Evolutionary conservation across 1,140 invertebrate species (phyloP).

Genomic region (Oedothorax gibbosus): DNA sequence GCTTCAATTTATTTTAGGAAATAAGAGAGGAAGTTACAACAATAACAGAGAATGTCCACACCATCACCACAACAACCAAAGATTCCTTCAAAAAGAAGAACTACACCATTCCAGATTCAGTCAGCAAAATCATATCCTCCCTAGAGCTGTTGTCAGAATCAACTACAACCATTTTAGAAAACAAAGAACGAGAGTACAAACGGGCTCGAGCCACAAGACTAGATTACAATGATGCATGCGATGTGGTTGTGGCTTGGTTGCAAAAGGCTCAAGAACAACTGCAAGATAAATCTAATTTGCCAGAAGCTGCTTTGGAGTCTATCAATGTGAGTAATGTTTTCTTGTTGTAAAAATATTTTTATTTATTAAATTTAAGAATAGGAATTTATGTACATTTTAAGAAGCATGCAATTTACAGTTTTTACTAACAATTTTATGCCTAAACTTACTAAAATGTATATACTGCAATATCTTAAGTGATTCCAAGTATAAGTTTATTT

Average conservation of each 20-base stretch:
- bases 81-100: constrained; percentile 78
- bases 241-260: constrained; percentile 85
- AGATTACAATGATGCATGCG: constrained; percentile 83
- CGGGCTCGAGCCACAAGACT: constrained; percentile 82
- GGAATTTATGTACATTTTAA: no score
- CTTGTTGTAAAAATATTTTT: neutral
- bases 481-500: no score
- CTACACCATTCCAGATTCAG: constrained; percentile 79
- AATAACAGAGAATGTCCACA: constrained; percentile 60
- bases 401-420: no score
- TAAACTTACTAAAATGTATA: no score
- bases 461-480: no score
- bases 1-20: constrained; percentile 52
- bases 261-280: constrained; percentile 83
- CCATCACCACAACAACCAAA: constrained; percentile 76
- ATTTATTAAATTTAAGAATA: neutral
- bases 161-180: constrained; percentile 82
- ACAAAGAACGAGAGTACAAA: constrained; percentile 85
- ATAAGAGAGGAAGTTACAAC: constrained; percentile 61
- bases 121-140: constrained; percentile 69
- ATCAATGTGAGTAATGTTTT: constrained; percentile 66
- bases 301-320: constrained; percentile 80
- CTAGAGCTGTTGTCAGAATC: constrained; percentile 79
- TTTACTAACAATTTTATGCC: no score
- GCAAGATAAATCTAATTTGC: constrained; percentile 82